Evolutionary conservation across 2,888 invertebrate genomes (phyloP).

Genomic region (Listrodromus nycthemerus): DNA sequence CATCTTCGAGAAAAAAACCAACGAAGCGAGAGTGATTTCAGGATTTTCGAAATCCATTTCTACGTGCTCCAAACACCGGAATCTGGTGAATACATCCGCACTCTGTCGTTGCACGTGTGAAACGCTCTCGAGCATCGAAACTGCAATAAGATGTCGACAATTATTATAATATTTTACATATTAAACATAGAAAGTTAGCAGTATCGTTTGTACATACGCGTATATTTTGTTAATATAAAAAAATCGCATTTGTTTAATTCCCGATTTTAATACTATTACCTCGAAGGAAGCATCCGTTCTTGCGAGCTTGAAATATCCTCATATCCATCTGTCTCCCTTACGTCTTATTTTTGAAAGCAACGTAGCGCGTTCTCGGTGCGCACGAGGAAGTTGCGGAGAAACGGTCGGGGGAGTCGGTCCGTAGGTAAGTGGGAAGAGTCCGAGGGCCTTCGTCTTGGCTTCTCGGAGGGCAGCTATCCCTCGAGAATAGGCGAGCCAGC

Average conservation of each 20-base stretch:
- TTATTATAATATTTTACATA: not conserved
- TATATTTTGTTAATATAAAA: too few species aligned
- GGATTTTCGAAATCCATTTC: too few species aligned
- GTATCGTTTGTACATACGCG: not conserved
- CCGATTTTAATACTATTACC: not conserved
- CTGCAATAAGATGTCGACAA: not conserved
- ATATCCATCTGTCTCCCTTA: not conserved
- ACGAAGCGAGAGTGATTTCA: constrained; percentile 40
- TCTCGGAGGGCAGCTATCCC: constrained; percentile 32
- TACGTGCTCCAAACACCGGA: too few species aligned
- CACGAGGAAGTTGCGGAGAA: constrained; percentile 6
- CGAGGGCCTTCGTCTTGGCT: constrained; percentile 43
- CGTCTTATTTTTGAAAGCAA: constrained; percentile 33
- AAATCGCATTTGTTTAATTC: not conserved
- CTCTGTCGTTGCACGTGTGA: not conserved
- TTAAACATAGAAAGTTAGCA: not conserved
- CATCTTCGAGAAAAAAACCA: constrained; percentile 28
- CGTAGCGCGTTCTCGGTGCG: not conserved
- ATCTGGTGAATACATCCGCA: too few species aligned
- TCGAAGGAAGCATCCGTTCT: not conserved
- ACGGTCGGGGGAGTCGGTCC: not conserved
- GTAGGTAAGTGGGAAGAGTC: constrained; percentile 37
- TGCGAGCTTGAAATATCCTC: not conserved
- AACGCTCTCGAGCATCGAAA: not conserved
- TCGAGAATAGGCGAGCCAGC: constrained; percentile 68